Evolutionary conservation across 2,888 invertebrate species (phyloP).

Genomic region (Baccha elongata): DNA sequence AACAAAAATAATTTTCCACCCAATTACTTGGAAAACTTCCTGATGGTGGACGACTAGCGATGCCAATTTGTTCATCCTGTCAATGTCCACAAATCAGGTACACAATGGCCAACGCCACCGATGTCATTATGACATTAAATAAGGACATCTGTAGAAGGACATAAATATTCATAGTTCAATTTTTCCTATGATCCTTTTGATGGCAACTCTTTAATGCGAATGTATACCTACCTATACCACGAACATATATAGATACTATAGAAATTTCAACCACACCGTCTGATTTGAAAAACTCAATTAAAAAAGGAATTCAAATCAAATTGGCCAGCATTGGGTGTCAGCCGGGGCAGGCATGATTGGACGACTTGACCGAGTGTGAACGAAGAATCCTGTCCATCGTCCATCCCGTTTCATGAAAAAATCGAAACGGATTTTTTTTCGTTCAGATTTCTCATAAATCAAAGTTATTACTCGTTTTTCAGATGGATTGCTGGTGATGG

Average conservation of each 20-base stretch:
- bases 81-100: slow-evolving; percentile 41
- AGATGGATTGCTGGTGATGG: slow-evolving; percentile 35
- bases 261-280: slow-evolving; percentile 43
- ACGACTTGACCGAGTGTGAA: not conserved
- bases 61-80: slow-evolving; percentile 50
- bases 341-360: not conserved
- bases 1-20: slow-evolving; percentile 68
- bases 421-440: slow-evolving; percentile 59
- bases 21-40: slow-evolving; percentile 61
- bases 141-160: slow-evolving; percentile 60
- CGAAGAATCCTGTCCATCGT: not conserved
- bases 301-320: slow-evolving; percentile 63
- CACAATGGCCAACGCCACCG: not conserved
- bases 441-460: slow-evolving; percentile 66
- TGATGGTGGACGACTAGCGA: slow-evolving; percentile 8
- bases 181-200: slow-evolving; percentile 27
- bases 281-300: slow-evolving; percentile 67
- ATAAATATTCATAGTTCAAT: slow-evolving; percentile 71
- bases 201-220: slow-evolving; percentile 16
- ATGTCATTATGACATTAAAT: slow-evolving; percentile 46
- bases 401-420: slow-evolving; percentile 27
- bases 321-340: not conserved
- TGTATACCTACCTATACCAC: too few species aligned
- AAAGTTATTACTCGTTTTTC: slow-evolving; percentile 68
- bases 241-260: slow-evolving; percentile 33